These are phyloP conservation scores for Somateria mollissima DNA, from an alignment of 2,797 vertebrate genomes.

Conservation along the genomic window DNA sequence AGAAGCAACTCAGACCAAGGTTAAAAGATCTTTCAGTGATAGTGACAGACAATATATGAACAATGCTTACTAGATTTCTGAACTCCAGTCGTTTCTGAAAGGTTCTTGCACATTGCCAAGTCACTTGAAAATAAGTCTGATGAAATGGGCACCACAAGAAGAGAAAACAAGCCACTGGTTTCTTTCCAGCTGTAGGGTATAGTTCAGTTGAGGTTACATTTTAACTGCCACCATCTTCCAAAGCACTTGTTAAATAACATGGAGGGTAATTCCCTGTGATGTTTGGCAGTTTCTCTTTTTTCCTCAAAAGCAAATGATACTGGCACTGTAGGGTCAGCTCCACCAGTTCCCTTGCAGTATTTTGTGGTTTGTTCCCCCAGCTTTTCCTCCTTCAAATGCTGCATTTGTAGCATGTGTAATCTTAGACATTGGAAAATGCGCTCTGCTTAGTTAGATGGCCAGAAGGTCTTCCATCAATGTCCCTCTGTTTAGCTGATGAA, in stretches of 20 bases:
- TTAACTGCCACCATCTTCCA: not conserved
- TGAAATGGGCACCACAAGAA: not conserved
- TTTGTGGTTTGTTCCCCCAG: not conserved
- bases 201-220: slow-evolving; percentile 1
- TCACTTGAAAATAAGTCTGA: not conserved
- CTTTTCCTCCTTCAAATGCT: not conserved
- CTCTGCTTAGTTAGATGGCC: not conserved
- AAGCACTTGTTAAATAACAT: not conserved
- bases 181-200: not conserved
- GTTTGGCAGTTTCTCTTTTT: not conserved
- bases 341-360: not conserved
- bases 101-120: not conserved
- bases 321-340: not conserved
- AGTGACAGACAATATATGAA: not conserved
- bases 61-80: not conserved
- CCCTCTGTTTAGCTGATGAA: not conserved
- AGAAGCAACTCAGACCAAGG: not conserved
- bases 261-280: not conserved
- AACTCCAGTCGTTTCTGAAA: not conserved
- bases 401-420: not conserved
- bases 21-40: not conserved
- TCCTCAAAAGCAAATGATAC: not conserved
- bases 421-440: not conserved
- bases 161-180: not conserved
- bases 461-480: not conserved